Evolutionary conservation across 2,888 invertebrate species (phyloP), one percentile per base, ranked within the genome.

Genomic region (Pardosa pseudoannulata): DNA sequence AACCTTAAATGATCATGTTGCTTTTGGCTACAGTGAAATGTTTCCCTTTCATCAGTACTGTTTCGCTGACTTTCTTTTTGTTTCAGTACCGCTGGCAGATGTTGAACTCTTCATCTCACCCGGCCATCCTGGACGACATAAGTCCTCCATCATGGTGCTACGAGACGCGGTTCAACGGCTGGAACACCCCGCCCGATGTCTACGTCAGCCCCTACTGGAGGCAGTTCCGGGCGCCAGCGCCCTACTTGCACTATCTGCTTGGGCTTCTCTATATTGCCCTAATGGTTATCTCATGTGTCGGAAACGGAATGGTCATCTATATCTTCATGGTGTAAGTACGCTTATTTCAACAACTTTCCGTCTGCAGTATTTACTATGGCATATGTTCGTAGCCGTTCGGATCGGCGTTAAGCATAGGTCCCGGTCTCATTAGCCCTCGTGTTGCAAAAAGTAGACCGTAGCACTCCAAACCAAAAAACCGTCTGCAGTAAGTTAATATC

Each of bases 251-350:
- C 92, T 95, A 96, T 89, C 93, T 96, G 1, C 93, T 96, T 68
- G 96, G 95, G 5, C 93, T 96, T 27, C 92, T 96, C 31, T 96
- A 96, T 91, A 93, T 94, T 74, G 93, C 93, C 90, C 92, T 95
- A 32, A 95, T 95, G 62, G 93, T 95, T 64, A 93, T 95, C 74
- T 94, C 96, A 3, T 92, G 95, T 9, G 91, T 95, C 50, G 96
- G 97, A 88, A 97, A 97, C 91, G 96, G 96, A 88, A 92, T 96
- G 72, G 96, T 97, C 88, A 94, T 96, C 89, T 96, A 95, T 94
- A 94, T 97, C 89, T 97, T 97, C 91, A 93, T 94, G 90, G 94
- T 95, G 95, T 95, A 91, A 94, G 94, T 93, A 76, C 72, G 1
- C 16, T 28, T 19, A n/a, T 9, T 19, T 9, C 9, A 36, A n/a